phyloP scores from a whole-genome alignment of 2,888 invertebrate genomes.

The Meiosimyza decipiens region DNA sequence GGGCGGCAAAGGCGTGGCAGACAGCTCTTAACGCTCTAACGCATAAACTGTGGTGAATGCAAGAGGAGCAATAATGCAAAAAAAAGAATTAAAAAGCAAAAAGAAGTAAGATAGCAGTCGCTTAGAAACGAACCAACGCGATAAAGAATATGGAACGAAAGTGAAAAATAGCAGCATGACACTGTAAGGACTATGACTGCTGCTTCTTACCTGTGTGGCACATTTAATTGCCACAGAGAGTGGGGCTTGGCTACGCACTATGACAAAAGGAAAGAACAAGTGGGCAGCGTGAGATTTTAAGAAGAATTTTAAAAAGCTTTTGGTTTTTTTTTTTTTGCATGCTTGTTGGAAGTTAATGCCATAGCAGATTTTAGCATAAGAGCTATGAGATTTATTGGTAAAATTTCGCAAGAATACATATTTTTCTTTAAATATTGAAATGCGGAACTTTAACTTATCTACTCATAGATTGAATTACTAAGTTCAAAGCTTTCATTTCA shows the following conservation, averaged over 20 bases:
- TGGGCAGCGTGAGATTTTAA: not conserved
- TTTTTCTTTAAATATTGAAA: too few relatives aligned
- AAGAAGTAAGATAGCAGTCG: not conserved
- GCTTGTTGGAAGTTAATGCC: too few relatives aligned
- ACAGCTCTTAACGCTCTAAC: not conserved
- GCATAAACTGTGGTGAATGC: not conserved
- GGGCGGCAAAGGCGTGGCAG: not conserved
- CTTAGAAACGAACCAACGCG: not conserved
- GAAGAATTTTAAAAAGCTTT: too few relatives aligned
- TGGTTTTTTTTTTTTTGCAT: too few relatives aligned
- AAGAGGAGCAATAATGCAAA: slow-evolving; percentile 12
- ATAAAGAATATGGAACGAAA: slow-evolving; percentile 15
- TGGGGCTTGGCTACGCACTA: not conserved
- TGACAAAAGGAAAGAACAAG: not conserved
- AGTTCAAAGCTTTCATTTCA: too few relatives aligned
- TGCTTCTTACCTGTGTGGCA: slow-evolving; percentile 17
- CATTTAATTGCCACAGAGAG: slow-evolving; percentile 23
- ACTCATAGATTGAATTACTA: too few relatives aligned
- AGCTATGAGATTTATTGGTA: too few relatives aligned
- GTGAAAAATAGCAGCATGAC: slow-evolving; percentile 28
- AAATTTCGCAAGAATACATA: too few relatives aligned
- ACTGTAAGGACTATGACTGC: not conserved
- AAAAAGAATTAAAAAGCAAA: slow-evolving; percentile 23
- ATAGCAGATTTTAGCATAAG: too few relatives aligned
- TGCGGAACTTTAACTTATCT: too few relatives aligned